Base-by-base conservation (phyloP, 2,113 vertebrate genomes). In the Callithrix jacchus region DNA sequence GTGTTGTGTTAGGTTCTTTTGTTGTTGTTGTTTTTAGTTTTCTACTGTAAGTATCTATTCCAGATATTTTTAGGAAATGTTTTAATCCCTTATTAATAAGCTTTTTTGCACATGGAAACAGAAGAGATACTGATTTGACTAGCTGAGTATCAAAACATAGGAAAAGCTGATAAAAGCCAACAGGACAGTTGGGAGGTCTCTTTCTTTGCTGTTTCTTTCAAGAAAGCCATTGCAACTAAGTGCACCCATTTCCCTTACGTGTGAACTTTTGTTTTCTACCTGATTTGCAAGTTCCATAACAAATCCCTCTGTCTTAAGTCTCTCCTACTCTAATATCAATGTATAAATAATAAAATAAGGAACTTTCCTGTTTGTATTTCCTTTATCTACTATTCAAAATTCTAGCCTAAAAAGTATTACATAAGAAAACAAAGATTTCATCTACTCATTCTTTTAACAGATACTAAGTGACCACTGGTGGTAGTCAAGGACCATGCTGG, bases 31-130 rank as follows among this genome's bases (percentile, higher is more conserved):
- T 23, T 54, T 94, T 93, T 64, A 64, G 27, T 30, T 79, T 47
- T 92, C 77, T 35, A 12, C 52, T 92, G 68, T 85, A 90, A 95
- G 10, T 0, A 93, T 97, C 95, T 98, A 87, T 92, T 97, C 89
- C 87, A 79, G 97, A 96, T 96, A 96, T 96, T 94, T 96, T 95
- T 70, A 89, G 74, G 58, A 89, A 87, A 97, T 25, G 47, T 87
- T 94, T 98, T 96, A 45, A 87, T 56, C 77, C 93, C 70, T 97
- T 95, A 95, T 82, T 93, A 96, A 87, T 56, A 4, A 8, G 0
- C 4, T 96, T 97, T 70, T n/a, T 92, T 95, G 45, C 32, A 77
- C 54, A 93, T 56, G 5, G 96, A 97, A 97, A 52, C 54, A 11
- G 58, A 9, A 97, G 47, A 84, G 70, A 80, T 84, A 42, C 30